A percentile compares a stretch with the other conserved stretches of the same genome.
Evolutionary conservation across 2,797 vertebrate species (phyloP).

Genomic region (Lepus oiostolus): DNA sequence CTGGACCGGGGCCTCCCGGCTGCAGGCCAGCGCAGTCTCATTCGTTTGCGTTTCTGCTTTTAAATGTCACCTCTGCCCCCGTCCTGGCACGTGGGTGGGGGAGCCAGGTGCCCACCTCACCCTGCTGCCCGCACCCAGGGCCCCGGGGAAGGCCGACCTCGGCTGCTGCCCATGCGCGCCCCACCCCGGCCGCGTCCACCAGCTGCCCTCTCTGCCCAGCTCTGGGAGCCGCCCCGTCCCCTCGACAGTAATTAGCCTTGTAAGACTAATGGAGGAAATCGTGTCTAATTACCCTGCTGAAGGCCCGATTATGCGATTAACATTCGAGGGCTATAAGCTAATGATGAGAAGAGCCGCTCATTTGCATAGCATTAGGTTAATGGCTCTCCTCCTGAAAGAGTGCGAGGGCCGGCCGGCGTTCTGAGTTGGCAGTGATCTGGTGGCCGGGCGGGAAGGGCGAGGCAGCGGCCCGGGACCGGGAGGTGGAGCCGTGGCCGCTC

Average conservation of each 20-base stretch:
- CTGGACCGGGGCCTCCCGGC: neutral
- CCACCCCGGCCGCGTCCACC: conserved; percentile 84
- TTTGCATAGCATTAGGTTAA: conserved; percentile 99
- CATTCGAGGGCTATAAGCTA: conserved; percentile 93
- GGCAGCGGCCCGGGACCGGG: conserved; percentile 63
- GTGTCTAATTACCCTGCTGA: conserved; percentile 95
- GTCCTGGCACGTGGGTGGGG: neutral
- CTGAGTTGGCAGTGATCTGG: conserved; percentile 97
- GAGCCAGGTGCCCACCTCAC: neutral
- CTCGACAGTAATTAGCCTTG: conserved; percentile 92
- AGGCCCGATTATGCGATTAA: conserved; percentile 98
- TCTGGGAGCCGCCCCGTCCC: conserved; percentile 87
- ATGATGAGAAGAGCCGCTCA: conserved; percentile 93
- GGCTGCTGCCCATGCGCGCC: conserved; percentile 26
- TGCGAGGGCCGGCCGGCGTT: conserved; percentile 95
- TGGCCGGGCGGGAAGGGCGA: conserved; percentile 91
- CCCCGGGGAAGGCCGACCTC: neutral
- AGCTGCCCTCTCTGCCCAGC: conserved; percentile 85
- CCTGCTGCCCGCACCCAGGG: rapidly evolving
- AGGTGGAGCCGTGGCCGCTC: neutral
- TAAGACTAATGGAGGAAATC: conserved; percentile 93
- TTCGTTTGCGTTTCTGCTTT: neutral
- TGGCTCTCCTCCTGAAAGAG: conserved; percentile 96
- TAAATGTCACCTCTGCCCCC: neutral
- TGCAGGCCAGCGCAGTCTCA: neutral